These are phyloP conservation scores for Micropoecilia bifurca DNA, from an alignment of 2,797 vertebrate genomes.

Conservation along the genomic window DNA sequence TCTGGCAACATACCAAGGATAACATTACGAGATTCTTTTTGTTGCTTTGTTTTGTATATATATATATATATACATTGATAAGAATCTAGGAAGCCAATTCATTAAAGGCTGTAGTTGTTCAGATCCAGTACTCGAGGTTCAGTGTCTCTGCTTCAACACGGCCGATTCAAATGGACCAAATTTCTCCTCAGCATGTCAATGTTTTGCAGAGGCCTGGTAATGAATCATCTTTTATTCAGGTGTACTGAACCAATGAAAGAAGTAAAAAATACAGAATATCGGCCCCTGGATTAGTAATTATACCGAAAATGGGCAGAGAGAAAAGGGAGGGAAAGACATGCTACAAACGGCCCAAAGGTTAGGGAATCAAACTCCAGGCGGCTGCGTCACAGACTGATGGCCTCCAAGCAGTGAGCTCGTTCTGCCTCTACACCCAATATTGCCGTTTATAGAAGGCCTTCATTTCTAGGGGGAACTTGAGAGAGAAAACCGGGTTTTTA, in stretches of 20 bases:
- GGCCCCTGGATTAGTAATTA: not conserved
- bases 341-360: not conserved
- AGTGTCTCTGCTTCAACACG: not conserved
- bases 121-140: not conserved
- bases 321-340: not conserved
- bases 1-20: not conserved
- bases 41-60: not conserved
- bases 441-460: not conserved
- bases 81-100: not conserved
- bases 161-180: not conserved
- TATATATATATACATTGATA: not conserved
- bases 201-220: not conserved
- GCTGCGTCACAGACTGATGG: not conserved
- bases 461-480: not conserved
- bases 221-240: not conserved
- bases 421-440: not conserved
- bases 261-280: not conserved
- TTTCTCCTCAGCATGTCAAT: not conserved
- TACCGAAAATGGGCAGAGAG: not conserved
- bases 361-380: not conserved
- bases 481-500: not conserved
- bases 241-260: not conserved
- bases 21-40: not conserved
- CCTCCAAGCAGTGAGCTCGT: not conserved
- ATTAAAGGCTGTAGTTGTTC: not conserved